Evolutionary conservation across 2,888 invertebrate species (phyloP), one percentile per base, ranked within the genome.

Genomic region (Scaptomyza parva): DNA sequence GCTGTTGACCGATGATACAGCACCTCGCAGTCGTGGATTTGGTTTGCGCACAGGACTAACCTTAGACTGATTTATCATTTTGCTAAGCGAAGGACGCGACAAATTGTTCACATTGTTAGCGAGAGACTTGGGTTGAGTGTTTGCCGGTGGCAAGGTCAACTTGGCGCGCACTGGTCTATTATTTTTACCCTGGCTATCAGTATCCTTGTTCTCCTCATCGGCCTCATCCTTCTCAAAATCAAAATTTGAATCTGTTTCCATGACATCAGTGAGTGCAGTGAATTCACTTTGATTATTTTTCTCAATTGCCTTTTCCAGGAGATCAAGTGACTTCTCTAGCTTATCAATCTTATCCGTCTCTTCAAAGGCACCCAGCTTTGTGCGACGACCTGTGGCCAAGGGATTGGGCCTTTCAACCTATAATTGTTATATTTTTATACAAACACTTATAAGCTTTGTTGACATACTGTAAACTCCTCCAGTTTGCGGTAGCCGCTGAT

Each of bases 401-500:
- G 81, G 81, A 58, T 86, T 86, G 0, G 58, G 8, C 41, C 84
- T 83, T 2, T 83, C 82, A 1, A 65, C 40, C 50, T 47, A 17
- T 1, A 26, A 33, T 5, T 2, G 9, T n/a, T 1, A 20, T 2
- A 14, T 20, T 33, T 22, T 6, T 11, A 14, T 14, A n/a, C 14
- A 3, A 47, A 11, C 35, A 14, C n/a, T 11, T 11, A 11, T 39
- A 4, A 48, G 11, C 11, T 14, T 11, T 14, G 0, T 1, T 24
- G 9, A 66, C 81, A 65, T 58, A 90, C 91, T 57, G 89, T 79
- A 3, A 89, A 68, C 58, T 90, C 90, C 22, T 91, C 91, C 37
- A 91, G 60, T 67, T 91, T 91, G 3, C 88, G 82, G 45, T 89
- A 90, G 4, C 89, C 90, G 3, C 90, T 89, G 2, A 91, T 70